Conservation (phyloP, 2,888 invertebrate genomes). For the Notodonta ziczac region DNA sequence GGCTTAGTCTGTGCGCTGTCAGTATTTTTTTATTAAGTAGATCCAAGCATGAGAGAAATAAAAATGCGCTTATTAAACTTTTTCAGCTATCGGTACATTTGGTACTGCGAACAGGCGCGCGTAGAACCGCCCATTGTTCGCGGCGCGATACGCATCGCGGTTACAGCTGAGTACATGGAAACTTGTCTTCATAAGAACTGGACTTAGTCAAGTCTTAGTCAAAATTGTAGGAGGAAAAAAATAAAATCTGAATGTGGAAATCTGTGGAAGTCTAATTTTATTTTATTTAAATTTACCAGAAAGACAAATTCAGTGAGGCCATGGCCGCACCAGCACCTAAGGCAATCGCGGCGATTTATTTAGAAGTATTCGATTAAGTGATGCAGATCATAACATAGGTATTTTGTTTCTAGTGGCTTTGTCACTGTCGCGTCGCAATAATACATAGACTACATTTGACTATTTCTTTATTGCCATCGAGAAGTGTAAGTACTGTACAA, state of each 20-base stretch:
- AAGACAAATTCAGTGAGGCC: no score
- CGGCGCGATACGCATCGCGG: conserved; percentile 59
- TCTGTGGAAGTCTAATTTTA: not conserved
- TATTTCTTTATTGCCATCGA: not conserved
- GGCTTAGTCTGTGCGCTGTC: no score
- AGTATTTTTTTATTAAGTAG: no score
- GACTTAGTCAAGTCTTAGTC: conserved; percentile 1
- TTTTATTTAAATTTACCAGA: no score
- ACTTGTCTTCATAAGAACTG: not conserved
- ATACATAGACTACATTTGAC: not conserved
- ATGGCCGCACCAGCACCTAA: no score
- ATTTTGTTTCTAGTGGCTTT: no score
- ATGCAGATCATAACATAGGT: no score
- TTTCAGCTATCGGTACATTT: conserved; percentile 47
- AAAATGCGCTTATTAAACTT: not conserved
- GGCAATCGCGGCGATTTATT: no score
- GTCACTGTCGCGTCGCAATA: no score
- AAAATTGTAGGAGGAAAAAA: not conserved
- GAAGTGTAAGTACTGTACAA: not conserved
- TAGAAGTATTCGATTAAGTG: no score
- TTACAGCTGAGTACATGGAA: conserved; percentile 1
- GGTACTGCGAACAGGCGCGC: conserved; percentile 25
- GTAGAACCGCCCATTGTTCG: conserved; percentile 57
- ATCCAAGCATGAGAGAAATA: no score
- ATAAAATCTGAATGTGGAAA: not conserved